Conservation (phyloP, 1,140 invertebrate genomes). For the Triops longicaudatus region DNA sequence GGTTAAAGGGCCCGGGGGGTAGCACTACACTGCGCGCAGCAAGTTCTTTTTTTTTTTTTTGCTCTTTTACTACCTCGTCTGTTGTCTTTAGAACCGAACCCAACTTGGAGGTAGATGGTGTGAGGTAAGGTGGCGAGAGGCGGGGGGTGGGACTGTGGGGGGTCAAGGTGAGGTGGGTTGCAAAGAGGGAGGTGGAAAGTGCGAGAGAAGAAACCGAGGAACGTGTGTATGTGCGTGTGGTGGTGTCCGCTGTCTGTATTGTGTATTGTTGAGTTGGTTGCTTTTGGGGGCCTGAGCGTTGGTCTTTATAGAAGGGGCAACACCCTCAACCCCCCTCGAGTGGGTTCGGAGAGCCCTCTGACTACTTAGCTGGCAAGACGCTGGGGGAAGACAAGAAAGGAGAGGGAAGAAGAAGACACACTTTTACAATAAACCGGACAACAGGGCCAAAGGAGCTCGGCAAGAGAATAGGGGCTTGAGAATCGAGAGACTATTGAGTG, state of each 20-base stretch:
- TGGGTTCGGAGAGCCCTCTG: not conserved
- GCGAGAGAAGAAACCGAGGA: constrained; percentile 5
- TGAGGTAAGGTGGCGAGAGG: too few relatives aligned
- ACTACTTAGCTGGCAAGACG: not conserved
- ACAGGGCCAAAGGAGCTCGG: not conserved
- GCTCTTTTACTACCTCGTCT: not conserved
- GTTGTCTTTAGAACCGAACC: constrained; percentile 5
- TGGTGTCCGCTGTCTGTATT: not conserved
- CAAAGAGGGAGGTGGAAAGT: not conserved
- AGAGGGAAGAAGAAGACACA: constrained; percentile 7
- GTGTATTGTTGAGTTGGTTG: not conserved
- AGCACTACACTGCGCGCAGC: not conserved
- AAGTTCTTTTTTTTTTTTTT: not conserved
- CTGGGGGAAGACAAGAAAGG: constrained; percentile 5
- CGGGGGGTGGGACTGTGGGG: not conserved
- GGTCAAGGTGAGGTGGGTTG: not conserved
- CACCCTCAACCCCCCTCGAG: not conserved
- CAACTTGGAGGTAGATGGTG: not conserved
- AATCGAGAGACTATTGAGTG: not conserved
- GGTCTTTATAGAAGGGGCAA: not conserved
- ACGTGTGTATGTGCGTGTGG: not conserved
- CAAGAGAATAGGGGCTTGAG: not conserved
- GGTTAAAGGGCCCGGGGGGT: not conserved
- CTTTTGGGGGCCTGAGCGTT: not conserved
- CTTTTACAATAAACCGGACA: constrained; percentile 1